Conservation (phyloP, 2,888 invertebrate species). For the Stictocephala bisonia region DNA sequence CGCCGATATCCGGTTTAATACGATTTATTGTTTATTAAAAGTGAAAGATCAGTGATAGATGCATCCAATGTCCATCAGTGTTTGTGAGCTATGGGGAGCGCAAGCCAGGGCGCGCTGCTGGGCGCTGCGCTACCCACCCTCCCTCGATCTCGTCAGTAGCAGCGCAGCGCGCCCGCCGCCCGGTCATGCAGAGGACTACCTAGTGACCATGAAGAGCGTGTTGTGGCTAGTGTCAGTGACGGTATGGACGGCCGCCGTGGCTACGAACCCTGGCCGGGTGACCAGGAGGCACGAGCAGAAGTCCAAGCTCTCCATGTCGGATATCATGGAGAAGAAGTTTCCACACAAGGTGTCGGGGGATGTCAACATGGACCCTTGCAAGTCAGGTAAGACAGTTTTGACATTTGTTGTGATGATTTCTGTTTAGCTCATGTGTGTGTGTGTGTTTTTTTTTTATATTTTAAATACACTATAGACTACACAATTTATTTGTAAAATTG, state of each 20-base stretch:
- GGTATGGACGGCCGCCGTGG: neutral
- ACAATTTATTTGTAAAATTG: too few relatives aligned
- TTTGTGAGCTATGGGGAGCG: too few relatives aligned
- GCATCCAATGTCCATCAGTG: too few relatives aligned
- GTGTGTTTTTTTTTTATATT: too few relatives aligned
- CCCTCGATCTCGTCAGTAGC: neutral
- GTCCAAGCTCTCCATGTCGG: conserved; percentile 73
- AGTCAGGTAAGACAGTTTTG: conserved; percentile 90
- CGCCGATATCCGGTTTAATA: too few relatives aligned
- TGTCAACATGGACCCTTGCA: conserved; percentile 86
- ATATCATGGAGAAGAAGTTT: conserved; percentile 74
- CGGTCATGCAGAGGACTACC: conserved; percentile 22
- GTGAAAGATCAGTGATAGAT: too few relatives aligned
- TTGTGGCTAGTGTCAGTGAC: neutral
- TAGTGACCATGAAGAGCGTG: conserved; percentile 4
- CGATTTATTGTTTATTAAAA: too few relatives aligned
- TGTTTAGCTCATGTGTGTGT: too few relatives aligned
- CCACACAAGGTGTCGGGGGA: conserved; percentile 78
- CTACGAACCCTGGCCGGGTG: conserved; percentile 12
- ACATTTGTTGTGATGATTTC: too few relatives aligned
- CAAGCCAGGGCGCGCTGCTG: neutral
- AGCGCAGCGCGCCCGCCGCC: conserved; percentile 20
- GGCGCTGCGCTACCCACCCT: neutral
- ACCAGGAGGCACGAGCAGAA: conserved; percentile 40
- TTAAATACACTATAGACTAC: too few relatives aligned